Conservation (phyloP, 2,797 vertebrate species). For the Siniperca undulata region DNA sequence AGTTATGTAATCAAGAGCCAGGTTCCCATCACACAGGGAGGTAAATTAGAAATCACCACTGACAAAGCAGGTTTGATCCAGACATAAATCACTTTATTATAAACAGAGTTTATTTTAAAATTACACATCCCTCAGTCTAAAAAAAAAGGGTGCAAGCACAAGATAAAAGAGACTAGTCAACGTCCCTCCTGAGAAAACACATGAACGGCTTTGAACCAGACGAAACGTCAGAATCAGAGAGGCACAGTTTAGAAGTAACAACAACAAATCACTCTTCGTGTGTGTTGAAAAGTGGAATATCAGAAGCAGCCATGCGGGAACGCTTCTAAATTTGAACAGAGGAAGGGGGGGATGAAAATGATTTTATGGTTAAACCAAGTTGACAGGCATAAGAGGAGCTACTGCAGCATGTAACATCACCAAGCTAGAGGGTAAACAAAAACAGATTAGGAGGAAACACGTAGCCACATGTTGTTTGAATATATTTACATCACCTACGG, state of each 20-base stretch:
- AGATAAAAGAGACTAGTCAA: conserved; percentile 30
- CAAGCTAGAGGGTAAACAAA: conserved; percentile 35
- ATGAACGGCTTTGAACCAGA: conserved; percentile 12
- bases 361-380: conserved; percentile 42
- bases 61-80: conserved; percentile 12
- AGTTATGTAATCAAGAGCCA: background rate
- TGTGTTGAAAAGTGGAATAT: conserved; percentile 10
- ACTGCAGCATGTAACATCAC: conserved; percentile 43
- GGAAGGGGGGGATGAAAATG: background rate
- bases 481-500: conserved; percentile 38
- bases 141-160: conserved; percentile 26
- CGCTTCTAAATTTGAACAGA: conserved; percentile 9
- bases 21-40: background rate
- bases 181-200: conserved; percentile 25
- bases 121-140: background rate
- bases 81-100: conserved; percentile 69
- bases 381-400: conserved; percentile 60
- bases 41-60: background rate
- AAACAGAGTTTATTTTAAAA: conserved; percentile 52
- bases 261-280: conserved; percentile 23
- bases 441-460: conserved; percentile 39
- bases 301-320: conserved; percentile 43
- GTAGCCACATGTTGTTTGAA: conserved; percentile 30
- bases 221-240: conserved; percentile 38
- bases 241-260: conserved; percentile 15